A percentile compares a stretch with the other conserved stretches of the same genome.
Evolutionary conservation across 2,888 invertebrate genomes (phyloP).

Genomic region (Trachelus troglodyta): DNA sequence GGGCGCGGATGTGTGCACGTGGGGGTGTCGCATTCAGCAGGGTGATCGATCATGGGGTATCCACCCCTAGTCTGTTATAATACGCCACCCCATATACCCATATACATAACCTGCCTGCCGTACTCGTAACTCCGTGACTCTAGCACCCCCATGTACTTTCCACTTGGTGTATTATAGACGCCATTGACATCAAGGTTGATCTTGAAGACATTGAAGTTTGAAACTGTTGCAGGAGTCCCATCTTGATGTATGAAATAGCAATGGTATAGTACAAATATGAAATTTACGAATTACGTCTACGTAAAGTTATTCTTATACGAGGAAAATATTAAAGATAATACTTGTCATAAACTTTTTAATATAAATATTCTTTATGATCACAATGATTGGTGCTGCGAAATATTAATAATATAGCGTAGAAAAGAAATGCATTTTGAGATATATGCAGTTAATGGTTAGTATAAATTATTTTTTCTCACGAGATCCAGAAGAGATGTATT

Average conservation of each 20-base stretch:
- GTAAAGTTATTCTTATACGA: neutral
- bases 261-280: neutral
- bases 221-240: neutral
- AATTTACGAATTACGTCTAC: neutral
- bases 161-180: neutral
- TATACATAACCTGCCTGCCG: slow-evolving; percentile 25
- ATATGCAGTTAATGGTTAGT: slow-evolving; percentile 23
- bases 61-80: slow-evolving; percentile 58
- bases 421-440: neutral
- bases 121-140: slow-evolving; percentile 9
- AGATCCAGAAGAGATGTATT: neutral
- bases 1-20: slow-evolving; percentile 60
- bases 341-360: neutral
- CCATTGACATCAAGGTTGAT: neutral
- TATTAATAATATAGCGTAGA: neutral
- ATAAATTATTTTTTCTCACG: slow-evolving; percentile 40
- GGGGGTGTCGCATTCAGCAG: slow-evolving; percentile 60
- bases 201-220: neutral
- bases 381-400: neutral
- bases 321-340: neutral
- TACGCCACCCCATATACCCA: slow-evolving; percentile 43
- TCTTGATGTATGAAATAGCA: neutral
- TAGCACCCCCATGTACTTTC: neutral
- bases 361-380: neutral
- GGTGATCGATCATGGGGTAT: slow-evolving; percentile 63